phyloP scores from a whole-genome alignment of 2,888 invertebrate genomes.

The Lathronympha strigana region DNA sequence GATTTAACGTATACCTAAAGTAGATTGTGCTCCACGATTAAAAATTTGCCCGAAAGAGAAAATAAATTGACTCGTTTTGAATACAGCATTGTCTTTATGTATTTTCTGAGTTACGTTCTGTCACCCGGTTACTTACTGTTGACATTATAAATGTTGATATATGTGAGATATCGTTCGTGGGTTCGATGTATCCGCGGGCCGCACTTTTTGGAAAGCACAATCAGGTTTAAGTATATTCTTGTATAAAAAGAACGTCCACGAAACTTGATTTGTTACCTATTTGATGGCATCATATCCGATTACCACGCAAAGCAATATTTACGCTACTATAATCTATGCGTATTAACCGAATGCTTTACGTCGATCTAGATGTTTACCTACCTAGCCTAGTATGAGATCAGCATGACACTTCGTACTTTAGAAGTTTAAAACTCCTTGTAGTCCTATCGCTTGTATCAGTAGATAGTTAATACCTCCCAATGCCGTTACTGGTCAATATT shows the following conservation, averaged over 20 bases:
- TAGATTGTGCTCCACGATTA: too few species aligned
- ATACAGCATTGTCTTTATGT: too few species aligned
- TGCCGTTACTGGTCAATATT: slow-evolving; percentile 37
- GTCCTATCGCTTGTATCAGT: slow-evolving; percentile 39
- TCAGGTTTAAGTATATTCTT: neutral
- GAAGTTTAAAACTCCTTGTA: slow-evolving; percentile 11
- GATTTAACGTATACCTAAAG: too few species aligned
- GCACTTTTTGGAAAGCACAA: too few species aligned
- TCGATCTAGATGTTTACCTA: slow-evolving; percentile 41
- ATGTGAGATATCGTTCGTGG: too few species aligned
- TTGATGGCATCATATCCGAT: slow-evolving; percentile 18
- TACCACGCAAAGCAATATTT: slow-evolving; percentile 42
- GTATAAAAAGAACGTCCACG: neutral
- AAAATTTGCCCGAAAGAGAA: too few species aligned
- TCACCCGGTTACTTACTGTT: too few species aligned
- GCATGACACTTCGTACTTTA: slow-evolving; percentile 26
- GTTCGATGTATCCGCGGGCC: too few species aligned
- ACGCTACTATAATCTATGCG: slow-evolving; percentile 48
- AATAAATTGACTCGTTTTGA: too few species aligned
- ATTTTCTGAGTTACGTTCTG: too few species aligned
- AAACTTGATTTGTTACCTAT: neutral
- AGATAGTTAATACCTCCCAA: slow-evolving; percentile 35
- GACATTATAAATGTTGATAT: too few species aligned
- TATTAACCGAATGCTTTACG: slow-evolving; percentile 48
- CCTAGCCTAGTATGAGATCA: slow-evolving; percentile 28